Evolutionary conservation across 1,140 invertebrate species (phyloP).

Genomic region (Globodera rostochiensis): DNA sequence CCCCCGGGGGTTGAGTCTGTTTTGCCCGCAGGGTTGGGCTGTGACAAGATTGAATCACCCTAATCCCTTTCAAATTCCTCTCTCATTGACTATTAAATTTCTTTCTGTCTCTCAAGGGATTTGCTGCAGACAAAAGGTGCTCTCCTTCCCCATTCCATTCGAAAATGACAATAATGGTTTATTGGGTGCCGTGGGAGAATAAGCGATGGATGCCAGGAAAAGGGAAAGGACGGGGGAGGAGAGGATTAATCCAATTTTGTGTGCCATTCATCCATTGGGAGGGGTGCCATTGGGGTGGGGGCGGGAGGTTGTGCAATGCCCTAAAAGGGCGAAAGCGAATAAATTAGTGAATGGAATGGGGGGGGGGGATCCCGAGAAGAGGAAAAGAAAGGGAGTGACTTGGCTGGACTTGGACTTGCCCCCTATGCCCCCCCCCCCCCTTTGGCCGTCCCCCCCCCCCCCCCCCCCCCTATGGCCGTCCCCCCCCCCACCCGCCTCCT

Average conservation of each 20-base stretch:
- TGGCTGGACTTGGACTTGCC: background rate
- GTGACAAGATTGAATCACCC: background rate
- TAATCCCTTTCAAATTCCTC: background rate
- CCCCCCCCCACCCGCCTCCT: background rate
- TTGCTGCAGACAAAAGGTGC: slow-evolving; percentile 17
- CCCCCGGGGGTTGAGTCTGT: background rate
- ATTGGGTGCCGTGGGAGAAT: slow-evolving; percentile 22
- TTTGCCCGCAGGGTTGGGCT: background rate
- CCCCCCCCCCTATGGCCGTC: background rate
- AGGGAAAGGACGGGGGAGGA: background rate
- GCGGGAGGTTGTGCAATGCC: background rate
- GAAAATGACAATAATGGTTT: slow-evolving; percentile 11
- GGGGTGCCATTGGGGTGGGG: slow-evolving; percentile 13
- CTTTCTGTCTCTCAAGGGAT: background rate
- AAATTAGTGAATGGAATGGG: slow-evolving; percentile 12
- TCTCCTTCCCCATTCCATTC: background rate
- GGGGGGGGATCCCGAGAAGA: background rate
- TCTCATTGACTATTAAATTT: slow-evolving; percentile 4
- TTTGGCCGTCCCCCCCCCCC: background rate
- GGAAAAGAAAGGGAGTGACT: background rate
- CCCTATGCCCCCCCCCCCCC: too few relatives aligned
- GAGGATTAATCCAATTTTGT: slow-evolving; percentile 34
- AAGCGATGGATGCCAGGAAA: background rate
- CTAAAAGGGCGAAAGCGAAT: slow-evolving; percentile 13
- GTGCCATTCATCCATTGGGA: slow-evolving; percentile 3